Evolutionary conservation across 2,113 vertebrate species (phyloP).

Genomic region (Gila orcuttii): DNA sequence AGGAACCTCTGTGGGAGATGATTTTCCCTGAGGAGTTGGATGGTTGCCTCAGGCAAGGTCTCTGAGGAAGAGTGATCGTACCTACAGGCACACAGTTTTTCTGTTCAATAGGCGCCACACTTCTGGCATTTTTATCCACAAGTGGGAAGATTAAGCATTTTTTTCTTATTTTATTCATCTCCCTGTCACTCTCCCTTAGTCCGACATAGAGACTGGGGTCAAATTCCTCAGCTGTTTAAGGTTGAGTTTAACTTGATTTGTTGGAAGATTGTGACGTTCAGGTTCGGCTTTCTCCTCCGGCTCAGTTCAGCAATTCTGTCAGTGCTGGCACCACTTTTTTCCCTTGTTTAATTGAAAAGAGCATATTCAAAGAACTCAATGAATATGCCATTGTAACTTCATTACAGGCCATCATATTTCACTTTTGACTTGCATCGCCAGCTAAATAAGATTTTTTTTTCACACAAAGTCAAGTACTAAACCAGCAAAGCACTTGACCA

Average conservation of each 20-base stretch:
- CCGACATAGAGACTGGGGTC: slow-evolving; percentile 33
- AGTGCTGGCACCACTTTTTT: not conserved
- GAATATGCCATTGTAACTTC: not conserved
- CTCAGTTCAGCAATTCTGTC: slow-evolving; percentile 29
- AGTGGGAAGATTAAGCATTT: slow-evolving; percentile 64
- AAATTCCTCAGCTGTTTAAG: slow-evolving; percentile 16
- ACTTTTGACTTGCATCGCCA: not conserved
- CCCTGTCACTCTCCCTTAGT: slow-evolving; percentile 24
- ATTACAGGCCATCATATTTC: not conserved
- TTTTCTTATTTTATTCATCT: not conserved
- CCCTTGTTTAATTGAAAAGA: not conserved
- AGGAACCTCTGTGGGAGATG: slow-evolving; percentile 55
- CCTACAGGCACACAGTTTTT: slow-evolving; percentile 45
- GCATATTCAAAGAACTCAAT: not conserved
- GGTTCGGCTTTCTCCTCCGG: slow-evolving; percentile 13
- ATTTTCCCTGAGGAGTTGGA: slow-evolving; percentile 59
- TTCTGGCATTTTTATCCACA: slow-evolving; percentile 19
- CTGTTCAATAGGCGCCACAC: slow-evolving; percentile 6
- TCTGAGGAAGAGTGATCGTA: slow-evolving; percentile 35
- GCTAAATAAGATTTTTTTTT: not conserved
- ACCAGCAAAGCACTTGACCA: slow-evolving; percentile 23
- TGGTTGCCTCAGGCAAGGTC: slow-evolving; percentile 43
- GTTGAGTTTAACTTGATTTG: slow-evolving; percentile 33
- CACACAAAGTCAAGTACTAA: not conserved
- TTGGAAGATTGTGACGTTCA: slow-evolving; percentile 22